These are phyloP conservation scores for Trinectes maculatus DNA, from an alignment of 2,113 vertebrate genomes.

Conservation along the genomic window DNA sequence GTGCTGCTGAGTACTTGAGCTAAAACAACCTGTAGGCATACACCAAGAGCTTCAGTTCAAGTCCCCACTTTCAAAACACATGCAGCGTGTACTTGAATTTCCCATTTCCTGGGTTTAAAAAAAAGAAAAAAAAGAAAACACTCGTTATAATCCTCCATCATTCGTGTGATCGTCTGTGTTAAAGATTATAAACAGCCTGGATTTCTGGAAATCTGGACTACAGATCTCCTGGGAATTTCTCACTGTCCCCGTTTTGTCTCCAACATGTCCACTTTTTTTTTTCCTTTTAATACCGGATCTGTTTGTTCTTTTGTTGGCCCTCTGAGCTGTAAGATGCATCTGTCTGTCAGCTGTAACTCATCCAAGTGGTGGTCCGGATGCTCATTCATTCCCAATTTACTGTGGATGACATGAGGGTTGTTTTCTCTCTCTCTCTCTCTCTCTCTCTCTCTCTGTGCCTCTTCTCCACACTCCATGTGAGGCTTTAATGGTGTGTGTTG, in stretches of 20 bases:
- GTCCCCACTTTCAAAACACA: not conserved
- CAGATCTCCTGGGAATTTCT: constrained; percentile 41
- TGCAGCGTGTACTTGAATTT: not conserved
- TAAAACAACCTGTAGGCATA: constrained; percentile 18
- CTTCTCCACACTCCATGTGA: constrained; percentile 27
- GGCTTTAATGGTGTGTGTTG: constrained; percentile 47
- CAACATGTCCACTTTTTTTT: constrained; percentile 33
- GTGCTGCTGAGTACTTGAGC: constrained; percentile 16
- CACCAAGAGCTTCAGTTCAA: not conserved
- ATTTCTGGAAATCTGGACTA: constrained; percentile 43
- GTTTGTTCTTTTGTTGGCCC: constrained; percentile 51
- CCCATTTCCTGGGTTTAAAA: too few relatives aligned
- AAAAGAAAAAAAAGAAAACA: too few relatives aligned
- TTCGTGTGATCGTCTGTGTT: constrained; percentile 29
- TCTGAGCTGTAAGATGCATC: constrained; percentile 51
- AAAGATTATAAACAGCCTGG: constrained; percentile 43
- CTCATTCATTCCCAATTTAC: constrained; percentile 39
- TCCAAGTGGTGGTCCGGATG: constrained; percentile 38
- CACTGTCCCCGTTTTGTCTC: constrained; percentile 54
- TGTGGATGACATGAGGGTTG: constrained; percentile 26
- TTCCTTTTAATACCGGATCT: constrained; percentile 41
- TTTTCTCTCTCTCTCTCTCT: not conserved
- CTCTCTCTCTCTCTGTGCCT: too few relatives aligned
- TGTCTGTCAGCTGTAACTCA: constrained; percentile 50
- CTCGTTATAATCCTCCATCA: constrained; percentile 30